A percentile compares a stretch with the other conserved stretches of the same genome.
Conservation (phyloP, 2,888 invertebrate genomes). For the Aquatica leii region DNA sequence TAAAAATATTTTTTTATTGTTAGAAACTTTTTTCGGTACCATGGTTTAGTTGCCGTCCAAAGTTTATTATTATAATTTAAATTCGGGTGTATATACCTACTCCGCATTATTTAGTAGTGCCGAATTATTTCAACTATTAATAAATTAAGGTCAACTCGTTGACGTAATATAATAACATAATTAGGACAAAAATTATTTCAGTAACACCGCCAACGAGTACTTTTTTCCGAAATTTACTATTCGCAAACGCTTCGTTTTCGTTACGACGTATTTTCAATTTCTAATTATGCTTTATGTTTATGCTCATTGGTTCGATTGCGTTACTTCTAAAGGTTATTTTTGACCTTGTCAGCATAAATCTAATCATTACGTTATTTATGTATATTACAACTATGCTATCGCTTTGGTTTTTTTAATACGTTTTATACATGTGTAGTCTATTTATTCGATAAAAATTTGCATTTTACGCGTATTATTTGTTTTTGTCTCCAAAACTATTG, state of each 20-base stretch:
- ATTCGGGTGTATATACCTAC: background rate
- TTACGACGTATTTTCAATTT: background rate
- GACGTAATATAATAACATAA: conserved; percentile 13
- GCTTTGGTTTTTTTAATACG: too few species aligned
- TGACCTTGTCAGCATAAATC: conserved; percentile 1
- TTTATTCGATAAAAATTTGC: too few species aligned
- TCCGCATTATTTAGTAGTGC: background rate
- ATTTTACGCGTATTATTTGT: too few species aligned
- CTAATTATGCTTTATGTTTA: background rate
- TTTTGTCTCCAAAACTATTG: too few species aligned
- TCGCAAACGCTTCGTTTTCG: too few species aligned
- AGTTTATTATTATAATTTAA: too few species aligned
- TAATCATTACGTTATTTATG: background rate
- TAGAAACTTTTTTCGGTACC: too few species aligned
- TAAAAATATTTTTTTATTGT: too few species aligned
- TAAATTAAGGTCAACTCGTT: conserved; percentile 11
- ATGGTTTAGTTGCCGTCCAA: too few species aligned
- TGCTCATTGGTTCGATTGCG: background rate
- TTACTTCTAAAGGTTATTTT: conserved; percentile 2
- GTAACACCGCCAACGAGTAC: conserved; percentile 6
- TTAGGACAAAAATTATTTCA: conserved; percentile 9
- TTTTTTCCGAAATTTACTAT: too few species aligned
- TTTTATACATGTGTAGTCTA: too few species aligned
- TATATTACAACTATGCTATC: too few species aligned
- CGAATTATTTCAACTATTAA: conserved; percentile 10